Conservation (phyloP, 2,113 vertebrate genomes). For the Austrofundulus limnaeus region DNA sequence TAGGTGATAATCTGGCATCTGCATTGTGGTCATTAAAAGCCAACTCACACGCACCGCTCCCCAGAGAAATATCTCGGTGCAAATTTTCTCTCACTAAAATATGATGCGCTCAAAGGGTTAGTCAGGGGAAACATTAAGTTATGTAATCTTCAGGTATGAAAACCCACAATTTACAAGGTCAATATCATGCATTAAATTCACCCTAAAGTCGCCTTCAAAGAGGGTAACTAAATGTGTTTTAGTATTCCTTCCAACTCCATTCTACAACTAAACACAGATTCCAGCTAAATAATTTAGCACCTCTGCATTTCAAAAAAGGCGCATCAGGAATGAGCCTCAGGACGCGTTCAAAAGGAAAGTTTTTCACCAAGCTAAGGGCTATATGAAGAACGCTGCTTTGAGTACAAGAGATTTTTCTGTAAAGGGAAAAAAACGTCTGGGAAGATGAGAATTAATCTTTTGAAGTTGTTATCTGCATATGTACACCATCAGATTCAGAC, state of each 20-base stretch:
- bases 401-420: slow-evolving; percentile 53
- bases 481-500: slow-evolving; percentile 54
- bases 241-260: slow-evolving; percentile 52
- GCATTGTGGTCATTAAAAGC: slow-evolving; percentile 20
- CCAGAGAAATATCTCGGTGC: neutral
- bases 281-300: slow-evolving; percentile 68
- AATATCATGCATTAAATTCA: slow-evolving; percentile 36
- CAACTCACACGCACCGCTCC: slow-evolving; percentile 19
- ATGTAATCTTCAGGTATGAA: slow-evolving; percentile 41
- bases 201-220: slow-evolving; percentile 23
- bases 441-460: slow-evolving; percentile 75
- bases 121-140: slow-evolving; percentile 27
- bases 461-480: slow-evolving; percentile 74
- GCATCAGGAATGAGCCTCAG: slow-evolving; percentile 60
- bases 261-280: slow-evolving; percentile 63
- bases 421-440: slow-evolving; percentile 54
- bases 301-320: slow-evolving; percentile 57
- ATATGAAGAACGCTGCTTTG: slow-evolving; percentile 56
- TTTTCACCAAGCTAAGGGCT: slow-evolving; percentile 68
- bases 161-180: slow-evolving; percentile 43
- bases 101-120: slow-evolving; percentile 10
- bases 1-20: neutral
- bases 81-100: slow-evolving; percentile 24
- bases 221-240: slow-evolving; percentile 32
- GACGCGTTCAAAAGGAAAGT: slow-evolving; percentile 62